A percentile compares a stretch with the other conserved stretches of the same genome.
Evolutionary conservation across 2,888 invertebrate genomes (phyloP).

Genomic region (Orthosia cruda): DNA sequence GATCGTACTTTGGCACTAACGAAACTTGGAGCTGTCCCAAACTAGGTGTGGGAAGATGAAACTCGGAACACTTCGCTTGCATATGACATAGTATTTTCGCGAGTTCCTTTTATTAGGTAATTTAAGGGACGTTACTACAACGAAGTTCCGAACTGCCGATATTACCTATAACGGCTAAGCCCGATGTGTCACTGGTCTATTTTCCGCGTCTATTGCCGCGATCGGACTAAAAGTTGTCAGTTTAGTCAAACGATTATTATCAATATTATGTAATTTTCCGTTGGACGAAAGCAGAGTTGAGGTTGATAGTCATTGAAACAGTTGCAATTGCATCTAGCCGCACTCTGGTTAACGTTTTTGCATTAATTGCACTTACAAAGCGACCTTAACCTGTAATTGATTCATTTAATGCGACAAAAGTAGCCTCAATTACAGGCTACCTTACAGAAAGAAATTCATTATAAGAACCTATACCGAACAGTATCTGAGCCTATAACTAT

Average conservation of each 20-base stretch:
- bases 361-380: neutral
- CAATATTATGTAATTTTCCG: conserved; percentile 34
- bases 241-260: conserved; percentile 36
- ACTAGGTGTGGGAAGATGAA: conserved; percentile 50
- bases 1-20: conserved; percentile 79
- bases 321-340: conserved; percentile 1
- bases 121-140: neutral
- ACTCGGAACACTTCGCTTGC: conserved; percentile 55
- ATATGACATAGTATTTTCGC: conserved; percentile 43
- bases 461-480: neutral
- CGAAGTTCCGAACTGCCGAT: conserved; percentile 1
- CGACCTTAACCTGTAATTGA: neutral
- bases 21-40: conserved; percentile 85
- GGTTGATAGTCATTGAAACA: conserved; percentile 4
- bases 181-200: conserved; percentile 4
- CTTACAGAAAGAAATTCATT: too few species aligned
- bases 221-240: conserved; percentile 28
- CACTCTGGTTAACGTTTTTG: conserved; percentile 5
- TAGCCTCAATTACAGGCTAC: neutral
- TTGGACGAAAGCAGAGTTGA: conserved; percentile 20
- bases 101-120: conserved; percentile 4
- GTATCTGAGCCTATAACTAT: too few species aligned
- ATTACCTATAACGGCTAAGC: neutral
- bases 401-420: neutral
- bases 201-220: conserved; percentile 35